Percentiles rank a stretch among this genome's conserved stretches.
phyloP scores from a whole-genome alignment of 2,888 invertebrate species.

The Hyles lineata region DNA sequence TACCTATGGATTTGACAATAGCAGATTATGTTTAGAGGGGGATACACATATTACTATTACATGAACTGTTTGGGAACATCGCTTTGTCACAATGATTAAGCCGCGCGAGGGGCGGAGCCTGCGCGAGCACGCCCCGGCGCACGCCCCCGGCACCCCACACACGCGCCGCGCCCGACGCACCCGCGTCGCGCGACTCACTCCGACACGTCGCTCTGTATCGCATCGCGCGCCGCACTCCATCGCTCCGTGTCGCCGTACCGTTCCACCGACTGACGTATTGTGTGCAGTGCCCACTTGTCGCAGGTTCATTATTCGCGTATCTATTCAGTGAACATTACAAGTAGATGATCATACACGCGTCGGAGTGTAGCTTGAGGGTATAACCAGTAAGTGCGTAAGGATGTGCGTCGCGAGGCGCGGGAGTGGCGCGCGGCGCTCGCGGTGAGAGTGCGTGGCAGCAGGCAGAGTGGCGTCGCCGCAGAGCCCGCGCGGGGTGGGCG shows the following conservation, averaged over 20 bases:
- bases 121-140: constrained; percentile 62
- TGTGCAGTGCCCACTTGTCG: not conserved
- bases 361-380: constrained; percentile 39
- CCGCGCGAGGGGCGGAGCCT: constrained; percentile 65
- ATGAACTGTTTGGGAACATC: constrained; percentile 74
- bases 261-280: not conserved
- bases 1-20: constrained; percentile 40
- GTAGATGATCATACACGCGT: constrained; percentile 28
- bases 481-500: constrained; percentile 48
- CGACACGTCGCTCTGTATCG: constrained; percentile 79
- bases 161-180: constrained; percentile 40
- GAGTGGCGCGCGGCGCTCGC: constrained; percentile 40
- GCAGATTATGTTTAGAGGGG: constrained; percentile 66
- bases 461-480: constrained; percentile 71
- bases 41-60: constrained; percentile 78
- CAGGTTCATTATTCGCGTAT: not conserved
- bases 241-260: constrained; percentile 42
- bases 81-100: constrained; percentile 83
- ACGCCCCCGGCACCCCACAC: constrained; percentile 55
- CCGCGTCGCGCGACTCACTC: constrained; percentile 60
- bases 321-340: not conserved
- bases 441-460: constrained; percentile 47
- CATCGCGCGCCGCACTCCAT: constrained; percentile 69
- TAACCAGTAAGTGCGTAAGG: constrained; percentile 45
- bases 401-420: constrained; percentile 45